Evolutionary conservation across 2,888 invertebrate species (phyloP), one percentile per base, ranked within the genome.

Genomic region (Resseliella maxima): DNA sequence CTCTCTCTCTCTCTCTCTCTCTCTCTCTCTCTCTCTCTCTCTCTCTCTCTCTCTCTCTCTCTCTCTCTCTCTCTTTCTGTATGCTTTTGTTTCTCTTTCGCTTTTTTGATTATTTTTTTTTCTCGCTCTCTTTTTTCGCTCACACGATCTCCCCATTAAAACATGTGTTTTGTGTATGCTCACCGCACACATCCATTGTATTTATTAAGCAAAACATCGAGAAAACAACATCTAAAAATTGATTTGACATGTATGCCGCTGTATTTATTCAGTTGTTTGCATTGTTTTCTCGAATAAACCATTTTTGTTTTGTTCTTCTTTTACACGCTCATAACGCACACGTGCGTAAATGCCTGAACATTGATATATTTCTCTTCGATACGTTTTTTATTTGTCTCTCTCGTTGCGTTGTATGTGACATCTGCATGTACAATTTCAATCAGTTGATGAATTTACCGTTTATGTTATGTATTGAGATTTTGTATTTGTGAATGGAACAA

Each of bases 111-210:
- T n/a, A n/a, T n/a, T n/a, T n/a, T n/a, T n/a, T n/a, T n/a, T n/a
- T 8, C 15, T 50, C 18, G 46, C 18, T 8, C 46, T 50, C 15
- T 50, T 50, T 21, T 50, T 8, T 50, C n/a, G 50, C 15, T 50
- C 15, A 3, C 3, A 3, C 50, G 1, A n/a, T 31, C 1, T 35
- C 15, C 15, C 31, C 72, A 35, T 35, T 72, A 72, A 31, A 72
- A 72, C 72, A 72, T 72, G 72, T 72, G 72, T 72, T 72, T 72
- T 72, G 31, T 31, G 72, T 72, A 72, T 35, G 72, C 72, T 72
- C 72, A 31, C 35, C 72, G 72, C 72, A 72, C 72, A 31, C n/a
- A 72, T 31, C 15, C 72, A 31, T 15, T 72, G 72, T 72, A 72
- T 31, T n/a, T 72, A 72, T 72, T 72, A 72, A 72, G n/a, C 72